phyloP scores from a whole-genome alignment of 2,888 invertebrate genomes.

The Synergus umbraculus region DNA sequence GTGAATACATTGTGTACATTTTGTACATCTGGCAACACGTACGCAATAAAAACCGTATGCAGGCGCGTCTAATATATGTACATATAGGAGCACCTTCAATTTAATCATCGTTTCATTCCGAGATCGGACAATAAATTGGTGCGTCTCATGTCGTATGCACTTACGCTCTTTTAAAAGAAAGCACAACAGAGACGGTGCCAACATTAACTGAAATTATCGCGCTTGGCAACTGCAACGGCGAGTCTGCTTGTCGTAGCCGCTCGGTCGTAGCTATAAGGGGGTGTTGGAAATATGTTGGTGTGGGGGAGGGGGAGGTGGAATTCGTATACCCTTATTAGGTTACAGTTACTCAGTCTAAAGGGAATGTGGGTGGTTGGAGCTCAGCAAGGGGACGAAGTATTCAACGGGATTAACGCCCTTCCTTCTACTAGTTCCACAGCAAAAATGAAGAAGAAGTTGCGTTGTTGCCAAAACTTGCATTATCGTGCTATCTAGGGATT shows the following conservation, averaged over 20 bases:
- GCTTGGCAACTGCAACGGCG: constrained; percentile 64
- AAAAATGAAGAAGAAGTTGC: constrained; percentile 72
- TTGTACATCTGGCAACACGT: constrained; percentile 20
- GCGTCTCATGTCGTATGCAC: constrained; percentile 39
- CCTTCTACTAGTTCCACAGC: constrained; percentile 60
- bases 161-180: constrained; percentile 50
- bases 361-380: constrained; percentile 47
- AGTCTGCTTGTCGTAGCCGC: constrained; percentile 55
- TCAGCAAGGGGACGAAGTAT: constrained; percentile 65
- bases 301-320: constrained; percentile 45
- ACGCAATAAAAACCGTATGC: not conserved
- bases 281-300: constrained; percentile 11
- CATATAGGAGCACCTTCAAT: constrained; percentile 41
- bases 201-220: constrained; percentile 72
- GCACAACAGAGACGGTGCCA: constrained; percentile 56
- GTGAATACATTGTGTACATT: not conserved
- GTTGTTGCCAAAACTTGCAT: constrained; percentile 74
- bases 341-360: constrained; percentile 65
- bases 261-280: constrained; percentile 51
- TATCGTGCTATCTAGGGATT: constrained; percentile 71
- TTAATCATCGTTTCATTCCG: constrained; percentile 45
- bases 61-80: not conserved
- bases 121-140: constrained; percentile 43
- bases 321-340: constrained; percentile 68
- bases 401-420: constrained; percentile 72